These are phyloP conservation scores for Coboldia fuscipes DNA, from an alignment of 1,140 invertebrate genomes.

Conservation along the genomic window DNA sequence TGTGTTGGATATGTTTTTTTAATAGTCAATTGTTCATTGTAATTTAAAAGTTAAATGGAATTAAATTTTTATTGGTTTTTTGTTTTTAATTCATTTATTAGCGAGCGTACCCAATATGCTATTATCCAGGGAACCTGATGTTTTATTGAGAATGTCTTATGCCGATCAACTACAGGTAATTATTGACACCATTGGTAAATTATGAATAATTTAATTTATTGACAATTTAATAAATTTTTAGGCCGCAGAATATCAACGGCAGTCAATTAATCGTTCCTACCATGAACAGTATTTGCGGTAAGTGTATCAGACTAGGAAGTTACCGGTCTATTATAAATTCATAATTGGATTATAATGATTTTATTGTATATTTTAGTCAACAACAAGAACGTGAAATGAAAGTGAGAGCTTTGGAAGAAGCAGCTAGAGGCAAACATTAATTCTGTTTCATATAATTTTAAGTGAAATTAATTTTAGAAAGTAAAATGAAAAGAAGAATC, in stretches of 20 bases:
- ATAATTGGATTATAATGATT: neutral
- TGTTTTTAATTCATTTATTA: too few relatives aligned
- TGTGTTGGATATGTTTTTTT: too few relatives aligned
- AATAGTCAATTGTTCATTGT: too few relatives aligned
- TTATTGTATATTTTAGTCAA: neutral
- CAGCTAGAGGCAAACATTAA: slow-evolving; percentile 30
- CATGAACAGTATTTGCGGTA: slow-evolving; percentile 22
- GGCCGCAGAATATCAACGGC: slow-evolving; percentile 21
- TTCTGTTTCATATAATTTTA: too few relatives aligned
- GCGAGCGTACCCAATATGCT: slow-evolving; percentile 24
- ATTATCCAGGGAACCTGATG: slow-evolving; percentile 22
- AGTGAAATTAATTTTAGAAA: too few relatives aligned
- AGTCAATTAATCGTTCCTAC: slow-evolving; percentile 10
- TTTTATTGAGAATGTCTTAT: slow-evolving; percentile 21
- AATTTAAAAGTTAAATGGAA: too few relatives aligned
- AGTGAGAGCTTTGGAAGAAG: slow-evolving; percentile 50
- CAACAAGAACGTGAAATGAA: slow-evolving; percentile 42
- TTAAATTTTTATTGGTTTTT: too few relatives aligned
- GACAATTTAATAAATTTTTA: slow-evolving; percentile 9
- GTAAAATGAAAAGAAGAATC: too few relatives aligned
- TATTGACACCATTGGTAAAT: neutral
- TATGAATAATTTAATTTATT: neutral
- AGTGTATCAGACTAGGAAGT: slow-evolving; percentile 22
- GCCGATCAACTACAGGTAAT: slow-evolving; percentile 21
- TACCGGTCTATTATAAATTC: slow-evolving; percentile 4